phyloP scores from a whole-genome alignment of 2,113 vertebrate genomes.

The Etia nguti region DNA sequence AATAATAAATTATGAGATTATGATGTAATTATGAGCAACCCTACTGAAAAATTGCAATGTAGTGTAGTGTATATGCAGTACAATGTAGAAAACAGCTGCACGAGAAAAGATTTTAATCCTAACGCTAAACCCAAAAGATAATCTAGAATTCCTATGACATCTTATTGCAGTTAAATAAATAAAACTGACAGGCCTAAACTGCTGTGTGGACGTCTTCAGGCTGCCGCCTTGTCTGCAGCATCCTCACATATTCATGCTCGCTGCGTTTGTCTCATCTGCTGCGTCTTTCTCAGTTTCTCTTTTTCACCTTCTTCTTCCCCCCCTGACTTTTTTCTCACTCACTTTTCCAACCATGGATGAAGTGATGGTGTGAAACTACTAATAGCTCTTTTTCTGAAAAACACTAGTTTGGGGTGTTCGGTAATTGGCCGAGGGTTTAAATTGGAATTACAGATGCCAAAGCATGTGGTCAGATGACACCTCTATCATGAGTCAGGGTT shows the following conservation, averaged over 20 bases:
- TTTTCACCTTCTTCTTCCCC: neutral
- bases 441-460: neutral
- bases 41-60: neutral
- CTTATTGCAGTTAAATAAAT: neutral
- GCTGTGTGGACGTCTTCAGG: neutral
- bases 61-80: neutral
- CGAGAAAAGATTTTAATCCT: neutral
- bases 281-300: neutral
- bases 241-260: neutral
- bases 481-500: neutral
- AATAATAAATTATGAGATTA: neutral
- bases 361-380: slow-evolving; percentile 6
- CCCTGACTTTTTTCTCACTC: neutral
- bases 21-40: neutral
- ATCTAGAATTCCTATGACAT: neutral
- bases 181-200: neutral
- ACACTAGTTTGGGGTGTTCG: neutral
- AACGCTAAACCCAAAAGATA: neutral
- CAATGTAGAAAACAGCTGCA: neutral
- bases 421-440: slow-evolving; percentile 15
- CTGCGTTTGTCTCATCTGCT: neutral
- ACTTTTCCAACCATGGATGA: neutral
- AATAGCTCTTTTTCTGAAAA: slow-evolving; percentile 1
- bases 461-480: neutral
- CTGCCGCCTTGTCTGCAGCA: neutral